phyloP scores from a whole-genome alignment of 2,113 vertebrate genomes.

The Cnemophilus loriae region DNA sequence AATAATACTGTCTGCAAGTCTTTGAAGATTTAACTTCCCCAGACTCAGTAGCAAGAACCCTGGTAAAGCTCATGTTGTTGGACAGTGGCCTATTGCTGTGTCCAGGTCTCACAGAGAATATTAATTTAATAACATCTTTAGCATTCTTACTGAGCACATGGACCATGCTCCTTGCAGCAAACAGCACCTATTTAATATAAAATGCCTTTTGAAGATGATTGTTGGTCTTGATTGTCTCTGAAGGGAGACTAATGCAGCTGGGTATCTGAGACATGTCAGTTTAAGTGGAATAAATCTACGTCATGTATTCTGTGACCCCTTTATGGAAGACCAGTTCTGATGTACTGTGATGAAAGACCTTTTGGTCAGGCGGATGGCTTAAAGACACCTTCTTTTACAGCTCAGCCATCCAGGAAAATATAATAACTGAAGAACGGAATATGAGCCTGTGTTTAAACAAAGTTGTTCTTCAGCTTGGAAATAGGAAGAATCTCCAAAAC shows the following conservation, averaged over 20 bases:
- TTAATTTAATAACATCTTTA: not conserved
- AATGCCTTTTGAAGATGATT: not conserved
- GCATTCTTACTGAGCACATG: not conserved
- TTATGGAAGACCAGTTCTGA: not conserved
- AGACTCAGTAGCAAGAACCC: not conserved
- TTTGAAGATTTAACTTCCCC: not conserved
- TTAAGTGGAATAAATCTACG: not conserved
- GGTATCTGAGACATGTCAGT: not conserved
- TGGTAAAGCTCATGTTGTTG: not conserved
- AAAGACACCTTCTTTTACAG: not conserved
- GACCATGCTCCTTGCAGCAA: not conserved
- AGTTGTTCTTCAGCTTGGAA: not conserved
- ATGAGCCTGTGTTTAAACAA: not conserved
- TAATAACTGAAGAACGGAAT: not conserved
- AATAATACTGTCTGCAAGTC: not conserved
- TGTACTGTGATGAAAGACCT: not conserved
- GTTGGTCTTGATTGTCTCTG: not conserved
- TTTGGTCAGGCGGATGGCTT: not conserved
- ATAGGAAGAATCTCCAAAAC: not conserved
- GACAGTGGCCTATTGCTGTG: not conserved
- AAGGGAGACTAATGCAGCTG: not conserved
- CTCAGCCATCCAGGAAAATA: not conserved
- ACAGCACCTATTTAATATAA: not conserved
- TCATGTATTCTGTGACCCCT: not conserved
- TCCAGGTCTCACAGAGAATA: not conserved